Conservation (phyloP, 2,113 vertebrate genomes). For the Dipodomys stephensi region DNA sequence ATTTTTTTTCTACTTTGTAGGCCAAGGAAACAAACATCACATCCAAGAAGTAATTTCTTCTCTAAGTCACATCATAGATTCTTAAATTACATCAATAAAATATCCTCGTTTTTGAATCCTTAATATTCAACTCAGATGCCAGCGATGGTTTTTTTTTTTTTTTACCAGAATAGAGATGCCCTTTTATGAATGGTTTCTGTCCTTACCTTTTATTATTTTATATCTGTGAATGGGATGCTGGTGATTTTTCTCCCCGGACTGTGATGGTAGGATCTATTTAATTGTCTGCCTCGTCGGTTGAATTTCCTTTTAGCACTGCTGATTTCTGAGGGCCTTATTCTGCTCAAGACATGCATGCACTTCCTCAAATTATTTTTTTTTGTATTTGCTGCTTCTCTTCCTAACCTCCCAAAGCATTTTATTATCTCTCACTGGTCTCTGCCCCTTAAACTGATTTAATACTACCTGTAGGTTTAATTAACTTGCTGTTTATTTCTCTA, state of each 20-base stretch:
- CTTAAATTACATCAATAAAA: conserved; percentile 25
- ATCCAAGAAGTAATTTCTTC: conserved; percentile 47
- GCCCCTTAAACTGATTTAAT: conserved; percentile 33
- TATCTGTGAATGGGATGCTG: neutral
- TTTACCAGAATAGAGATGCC: neutral
- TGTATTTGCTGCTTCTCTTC: conserved; percentile 37
- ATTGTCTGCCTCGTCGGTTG: conserved; percentile 59
- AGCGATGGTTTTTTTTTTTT: neutral
- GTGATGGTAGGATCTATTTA: conserved; percentile 49
- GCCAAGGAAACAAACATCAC: conserved; percentile 4
- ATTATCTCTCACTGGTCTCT: conserved; percentile 29
- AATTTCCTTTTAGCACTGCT: conserved; percentile 57
- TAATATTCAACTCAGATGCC: neutral
- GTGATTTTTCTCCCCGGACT: conserved; percentile 48
- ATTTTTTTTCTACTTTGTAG: conserved; percentile 9
- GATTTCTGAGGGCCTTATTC: conserved; percentile 54
- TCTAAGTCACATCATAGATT: neutral
- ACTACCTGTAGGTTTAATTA: conserved; percentile 73
- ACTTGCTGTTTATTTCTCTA: conserved; percentile 73
- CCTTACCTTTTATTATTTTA: neutral
- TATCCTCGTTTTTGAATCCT: conserved; percentile 38
- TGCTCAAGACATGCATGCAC: conserved; percentile 49
- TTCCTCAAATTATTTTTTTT: conserved; percentile 23
- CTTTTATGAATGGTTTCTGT: conserved; percentile 14
- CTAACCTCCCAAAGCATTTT: conserved; percentile 53